These are phyloP conservation scores for Teinopalpus imperialis DNA, from an alignment of 2,888 invertebrate species.

Conservation along the genomic window DNA sequence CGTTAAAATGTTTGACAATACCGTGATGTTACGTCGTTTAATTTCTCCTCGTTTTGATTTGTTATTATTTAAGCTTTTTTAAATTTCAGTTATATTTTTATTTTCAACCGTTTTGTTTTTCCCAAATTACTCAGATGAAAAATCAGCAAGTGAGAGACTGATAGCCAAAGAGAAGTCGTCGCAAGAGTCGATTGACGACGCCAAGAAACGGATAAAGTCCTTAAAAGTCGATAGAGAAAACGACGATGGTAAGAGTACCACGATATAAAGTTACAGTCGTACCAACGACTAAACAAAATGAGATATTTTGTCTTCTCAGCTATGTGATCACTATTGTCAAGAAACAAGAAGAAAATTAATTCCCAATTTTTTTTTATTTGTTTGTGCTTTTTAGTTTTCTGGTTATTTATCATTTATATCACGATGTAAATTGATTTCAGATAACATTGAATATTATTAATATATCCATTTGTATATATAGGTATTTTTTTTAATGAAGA, in stretches of 20 bases:
- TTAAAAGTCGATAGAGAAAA: constrained; percentile 75
- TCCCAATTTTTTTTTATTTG: constrained; percentile 2
- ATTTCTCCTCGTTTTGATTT: constrained; percentile 20
- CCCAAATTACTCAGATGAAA: constrained; percentile 44
- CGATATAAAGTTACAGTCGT: not conserved
- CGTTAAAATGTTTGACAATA: too few relatives aligned
- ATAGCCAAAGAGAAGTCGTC: constrained; percentile 58
- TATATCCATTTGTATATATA: too few relatives aligned
- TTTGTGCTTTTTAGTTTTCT: constrained; percentile 2
- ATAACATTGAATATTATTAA: too few relatives aligned
- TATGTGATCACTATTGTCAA: not conserved
- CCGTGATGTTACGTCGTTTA: too few relatives aligned
- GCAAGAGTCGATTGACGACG: constrained; percentile 69
- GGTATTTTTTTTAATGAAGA: too few relatives aligned
- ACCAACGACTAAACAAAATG: not conserved
- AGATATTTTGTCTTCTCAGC: constrained; percentile 21
- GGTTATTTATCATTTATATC: not conserved
- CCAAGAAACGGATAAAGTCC: constrained; percentile 70
- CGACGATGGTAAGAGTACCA: constrained; percentile 68
- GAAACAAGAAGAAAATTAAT: not conserved
- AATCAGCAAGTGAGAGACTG: constrained; percentile 53
- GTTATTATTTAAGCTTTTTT: constrained; percentile 33
- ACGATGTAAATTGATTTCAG: not conserved
- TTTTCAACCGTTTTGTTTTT: constrained; percentile 33
- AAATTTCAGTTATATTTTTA: constrained; percentile 31